Conservation (phyloP, 2,113 vertebrate genomes). For the Procavia capensis region DNA sequence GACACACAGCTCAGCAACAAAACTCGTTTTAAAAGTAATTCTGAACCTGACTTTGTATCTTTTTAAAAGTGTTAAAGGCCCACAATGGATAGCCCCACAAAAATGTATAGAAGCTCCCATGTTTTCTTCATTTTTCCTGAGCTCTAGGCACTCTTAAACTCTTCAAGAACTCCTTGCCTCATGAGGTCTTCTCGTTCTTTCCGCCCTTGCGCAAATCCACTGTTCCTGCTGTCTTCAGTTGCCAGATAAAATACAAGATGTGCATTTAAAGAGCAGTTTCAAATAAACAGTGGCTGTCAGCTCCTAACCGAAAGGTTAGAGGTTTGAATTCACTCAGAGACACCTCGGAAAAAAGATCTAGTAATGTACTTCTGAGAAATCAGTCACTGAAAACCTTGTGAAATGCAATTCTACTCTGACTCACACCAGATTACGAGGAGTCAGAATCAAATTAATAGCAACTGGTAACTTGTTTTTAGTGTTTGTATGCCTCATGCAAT, state of each 20-base stretch:
- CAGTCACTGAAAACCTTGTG: no score
- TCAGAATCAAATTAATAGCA: no score
- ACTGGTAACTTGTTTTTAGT: not conserved
- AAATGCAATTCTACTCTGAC: no score
- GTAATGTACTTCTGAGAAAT: no score
- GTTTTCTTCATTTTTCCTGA: not conserved
- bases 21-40: conserved; percentile 55
- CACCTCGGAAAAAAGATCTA: no score
- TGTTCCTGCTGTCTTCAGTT: not conserved
- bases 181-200: not conserved
- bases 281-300: not conserved
- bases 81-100: not conserved
- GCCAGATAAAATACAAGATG: not conserved
- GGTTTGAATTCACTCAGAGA: no score
- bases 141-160: not conserved
- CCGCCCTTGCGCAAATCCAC: not conserved
- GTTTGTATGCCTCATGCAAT: not conserved
- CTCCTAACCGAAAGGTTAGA: no score
- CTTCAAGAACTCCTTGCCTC: not conserved
- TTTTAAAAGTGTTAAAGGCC: not conserved
- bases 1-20: conserved; percentile 11
- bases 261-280: not conserved
- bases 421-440: no score
- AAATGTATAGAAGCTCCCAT: not conserved
- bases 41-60: conserved; percentile 33